Evolutionary conservation across 1,140 invertebrate genomes (phyloP), one percentile per base, ranked within the genome.

Genomic region (Dufourea novaeangliae): DNA sequence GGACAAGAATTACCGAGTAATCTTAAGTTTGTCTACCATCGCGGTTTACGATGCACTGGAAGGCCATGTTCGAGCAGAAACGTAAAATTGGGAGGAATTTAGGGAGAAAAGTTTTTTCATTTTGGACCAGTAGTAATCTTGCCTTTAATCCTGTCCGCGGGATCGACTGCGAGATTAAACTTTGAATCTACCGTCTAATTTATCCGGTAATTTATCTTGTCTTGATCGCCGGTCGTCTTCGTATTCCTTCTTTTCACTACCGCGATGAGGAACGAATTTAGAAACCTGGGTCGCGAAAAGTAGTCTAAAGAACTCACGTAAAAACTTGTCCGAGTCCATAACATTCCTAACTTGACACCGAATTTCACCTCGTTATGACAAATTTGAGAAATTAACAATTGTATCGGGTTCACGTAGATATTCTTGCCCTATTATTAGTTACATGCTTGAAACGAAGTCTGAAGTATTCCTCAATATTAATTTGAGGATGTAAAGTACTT

Each of bases 41-140:
- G 22, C 34, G 25, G 54, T 71, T 71, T 61, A 61, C 54, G 54
- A 44, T 12, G 37, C 56, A 59, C 52, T 59, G 44, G 59, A 70
- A 17, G n/a, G 34, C 34, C 11, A n/a, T 37, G 11, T 29, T 59
- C 2, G 12, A 14, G 14, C n/a, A 17, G 17, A 22, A 27, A 54
- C n/a, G n/a, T n/a, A 50, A 69, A 68, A 20, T 22, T 39, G 37
- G n/a, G 5, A 27, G 10, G 37, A 59, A 32, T 71, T 71, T 71
- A 59, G 54, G 25, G 14, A 44, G 20, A 59, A n/a, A 61, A 61
- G 56, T 71, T 61, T 62, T 61, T 71, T 71, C 69, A 71, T 71
- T 62, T 41, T 46, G 37, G 7, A 20, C 54, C 1, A 14, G 56
- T n/a, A n/a, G n/a, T 32, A 71, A 71, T 61, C 56, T 44, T 34